Evolutionary conservation across 2,113 vertebrate species (phyloP).

Genomic region (Dipodomys spectabilis): DNA sequence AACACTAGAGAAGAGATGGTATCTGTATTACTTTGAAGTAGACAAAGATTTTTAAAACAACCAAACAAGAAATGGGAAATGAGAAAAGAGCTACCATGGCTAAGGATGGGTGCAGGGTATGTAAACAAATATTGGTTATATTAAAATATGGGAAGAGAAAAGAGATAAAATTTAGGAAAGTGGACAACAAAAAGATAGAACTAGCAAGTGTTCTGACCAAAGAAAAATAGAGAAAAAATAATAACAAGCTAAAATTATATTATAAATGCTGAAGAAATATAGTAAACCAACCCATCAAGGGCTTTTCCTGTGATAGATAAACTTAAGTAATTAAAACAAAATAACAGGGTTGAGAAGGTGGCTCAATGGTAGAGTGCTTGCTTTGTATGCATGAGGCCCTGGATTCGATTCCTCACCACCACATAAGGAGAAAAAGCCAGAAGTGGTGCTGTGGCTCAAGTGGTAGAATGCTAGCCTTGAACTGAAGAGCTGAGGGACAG

Average conservation of each 20-base stretch:
- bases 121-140: background rate
- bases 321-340: slow-evolving; percentile 29
- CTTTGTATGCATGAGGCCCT: too few relatives aligned
- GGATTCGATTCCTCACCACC: too few relatives aligned
- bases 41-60: slow-evolving; percentile 1
- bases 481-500: too few relatives aligned
- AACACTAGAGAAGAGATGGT: background rate
- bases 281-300: background rate
- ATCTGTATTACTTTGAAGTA: slow-evolving; percentile 37
- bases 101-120: background rate
- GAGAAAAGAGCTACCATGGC: background rate
- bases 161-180: slow-evolving; percentile 10
- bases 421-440: too few relatives aligned
- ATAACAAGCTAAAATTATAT: background rate
- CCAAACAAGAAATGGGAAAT: background rate
- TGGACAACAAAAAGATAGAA: background rate
- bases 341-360: background rate
- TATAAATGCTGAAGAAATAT: background rate
- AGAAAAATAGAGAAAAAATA: slow-evolving; percentile 26
- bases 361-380: too few relatives aligned
- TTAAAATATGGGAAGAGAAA: slow-evolving; percentile 33
- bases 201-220: background rate
- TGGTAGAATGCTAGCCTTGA: too few relatives aligned
- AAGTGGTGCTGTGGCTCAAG: too few relatives aligned
- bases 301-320: background rate